Evolutionary conservation across 2,113 vertebrate genomes (phyloP).

Genomic region (Dolichotis patagonum): DNA sequence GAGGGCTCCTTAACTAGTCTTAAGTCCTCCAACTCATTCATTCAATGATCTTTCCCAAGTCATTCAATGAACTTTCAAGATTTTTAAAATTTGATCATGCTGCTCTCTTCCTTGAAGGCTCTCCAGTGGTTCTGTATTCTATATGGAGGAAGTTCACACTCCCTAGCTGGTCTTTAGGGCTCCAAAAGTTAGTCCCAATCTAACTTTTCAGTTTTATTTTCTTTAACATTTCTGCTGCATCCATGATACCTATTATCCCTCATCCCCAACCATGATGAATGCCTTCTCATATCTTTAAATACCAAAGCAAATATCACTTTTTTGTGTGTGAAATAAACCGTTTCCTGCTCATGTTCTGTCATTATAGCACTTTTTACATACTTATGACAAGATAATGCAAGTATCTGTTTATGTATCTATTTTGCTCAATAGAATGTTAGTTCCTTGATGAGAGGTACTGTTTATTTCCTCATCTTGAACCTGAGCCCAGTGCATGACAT

Average conservation of each 20-base stretch:
- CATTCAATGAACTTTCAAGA: background rate
- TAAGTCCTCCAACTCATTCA: background rate
- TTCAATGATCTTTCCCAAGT: background rate
- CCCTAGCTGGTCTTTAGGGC: background rate
- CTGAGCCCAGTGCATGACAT: slow-evolving; percentile 7
- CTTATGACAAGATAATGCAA: background rate
- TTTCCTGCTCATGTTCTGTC: background rate
- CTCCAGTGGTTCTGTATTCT: background rate
- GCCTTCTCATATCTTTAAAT: slow-evolving; percentile 6
- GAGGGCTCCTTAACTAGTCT: background rate
- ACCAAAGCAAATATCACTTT: background rate
- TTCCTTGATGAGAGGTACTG: background rate
- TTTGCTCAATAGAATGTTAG: slow-evolving; percentile 40
- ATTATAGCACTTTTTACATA: background rate
- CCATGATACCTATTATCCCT: background rate
- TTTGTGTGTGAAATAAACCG: background rate
- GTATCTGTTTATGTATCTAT: slow-evolving; percentile 34
- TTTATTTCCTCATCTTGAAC: slow-evolving; percentile 43
- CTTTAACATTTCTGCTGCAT: background rate
- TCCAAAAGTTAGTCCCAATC: background rate
- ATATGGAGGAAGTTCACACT: background rate
- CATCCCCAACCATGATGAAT: background rate
- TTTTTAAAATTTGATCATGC: background rate
- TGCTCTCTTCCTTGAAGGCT: background rate
- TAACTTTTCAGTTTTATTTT: background rate